These are phyloP conservation scores for Nemotelus pantherinus DNA, from an alignment of 2,888 invertebrate species.

Conservation along the genomic window DNA sequence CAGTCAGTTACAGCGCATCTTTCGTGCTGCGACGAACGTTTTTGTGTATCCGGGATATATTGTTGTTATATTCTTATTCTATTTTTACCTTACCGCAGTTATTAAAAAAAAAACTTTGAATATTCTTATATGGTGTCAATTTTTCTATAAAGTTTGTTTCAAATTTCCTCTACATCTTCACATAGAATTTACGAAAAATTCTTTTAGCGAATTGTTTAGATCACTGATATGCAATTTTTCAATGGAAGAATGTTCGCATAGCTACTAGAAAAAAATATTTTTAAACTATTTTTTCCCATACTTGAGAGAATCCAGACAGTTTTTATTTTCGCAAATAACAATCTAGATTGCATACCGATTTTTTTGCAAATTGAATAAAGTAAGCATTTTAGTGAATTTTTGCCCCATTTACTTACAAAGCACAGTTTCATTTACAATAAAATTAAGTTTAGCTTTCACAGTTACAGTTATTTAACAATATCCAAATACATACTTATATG, in stretches of 20 bases:
- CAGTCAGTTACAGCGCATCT: conserved; percentile 41
- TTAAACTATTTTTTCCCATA: background rate
- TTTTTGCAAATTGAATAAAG: conserved; percentile 12
- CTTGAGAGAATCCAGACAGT: background rate
- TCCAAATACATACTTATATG: too few species aligned
- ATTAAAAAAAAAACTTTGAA: conserved; percentile 14
- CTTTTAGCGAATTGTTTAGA: background rate
- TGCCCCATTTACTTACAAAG: background rate
- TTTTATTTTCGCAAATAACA: background rate
- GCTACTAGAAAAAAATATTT: conserved; percentile 1
- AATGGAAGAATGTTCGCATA: background rate
- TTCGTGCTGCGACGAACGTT: conserved; percentile 33
- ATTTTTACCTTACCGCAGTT: conserved; percentile 13
- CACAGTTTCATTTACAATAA: too few species aligned
- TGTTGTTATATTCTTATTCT: conserved; percentile 18
- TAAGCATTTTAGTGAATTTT: conserved; percentile 12
- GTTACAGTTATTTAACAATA: too few species aligned
- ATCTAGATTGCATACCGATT: background rate
- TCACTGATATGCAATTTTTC: background rate
- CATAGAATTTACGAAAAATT: background rate
- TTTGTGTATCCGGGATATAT: conserved; percentile 24
- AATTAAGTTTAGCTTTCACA: too few species aligned
- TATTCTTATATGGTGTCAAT: conserved; percentile 26
- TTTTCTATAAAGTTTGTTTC: conserved; percentile 39
- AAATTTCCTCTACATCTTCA: background rate